phyloP scores from a whole-genome alignment of 2,113 vertebrate species.

The Siniperca chuatsi region DNA sequence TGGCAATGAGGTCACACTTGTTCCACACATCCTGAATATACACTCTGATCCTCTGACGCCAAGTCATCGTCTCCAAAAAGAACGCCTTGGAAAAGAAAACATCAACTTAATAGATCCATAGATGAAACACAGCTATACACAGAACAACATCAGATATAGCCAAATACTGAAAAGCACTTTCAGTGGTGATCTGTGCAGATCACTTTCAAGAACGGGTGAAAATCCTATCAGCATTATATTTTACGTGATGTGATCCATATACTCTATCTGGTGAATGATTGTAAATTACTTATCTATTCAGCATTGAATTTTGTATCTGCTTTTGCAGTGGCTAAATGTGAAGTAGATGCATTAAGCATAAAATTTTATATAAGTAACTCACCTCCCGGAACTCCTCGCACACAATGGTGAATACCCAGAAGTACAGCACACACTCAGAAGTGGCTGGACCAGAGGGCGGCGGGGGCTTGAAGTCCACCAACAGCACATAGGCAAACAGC shows the following conservation, averaged over 20 bases:
- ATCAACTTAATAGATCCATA: not conserved
- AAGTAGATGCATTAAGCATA: not conserved
- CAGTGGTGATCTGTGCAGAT: not conserved
- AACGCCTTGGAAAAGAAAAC: slow-evolving; percentile 73
- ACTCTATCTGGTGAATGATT: not conserved
- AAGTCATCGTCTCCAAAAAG: slow-evolving; percentile 76
- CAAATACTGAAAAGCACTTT: not conserved
- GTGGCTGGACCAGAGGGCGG: slow-evolving; percentile 74
- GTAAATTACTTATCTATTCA: not conserved
- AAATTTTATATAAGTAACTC: not conserved
- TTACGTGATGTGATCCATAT: not conserved
- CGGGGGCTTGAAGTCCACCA: slow-evolving; percentile 84
- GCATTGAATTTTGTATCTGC: not conserved
- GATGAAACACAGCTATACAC: not conserved
- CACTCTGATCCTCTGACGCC: slow-evolving; percentile 80
- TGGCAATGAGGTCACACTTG: slow-evolving; percentile 88
- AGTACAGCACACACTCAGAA: slow-evolving; percentile 87
- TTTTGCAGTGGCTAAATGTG: not conserved
- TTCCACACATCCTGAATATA: slow-evolving; percentile 91
- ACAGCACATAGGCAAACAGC: slow-evolving; percentile 89
- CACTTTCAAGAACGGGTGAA: no score
- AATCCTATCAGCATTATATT: no score
- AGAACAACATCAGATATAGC: not conserved
- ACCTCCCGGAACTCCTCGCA: slow-evolving; percentile 92
- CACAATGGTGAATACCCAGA: slow-evolving; percentile 92